Evolutionary conservation across 2,113 vertebrate genomes (phyloP).

Genomic region (Lanius collurio): DNA sequence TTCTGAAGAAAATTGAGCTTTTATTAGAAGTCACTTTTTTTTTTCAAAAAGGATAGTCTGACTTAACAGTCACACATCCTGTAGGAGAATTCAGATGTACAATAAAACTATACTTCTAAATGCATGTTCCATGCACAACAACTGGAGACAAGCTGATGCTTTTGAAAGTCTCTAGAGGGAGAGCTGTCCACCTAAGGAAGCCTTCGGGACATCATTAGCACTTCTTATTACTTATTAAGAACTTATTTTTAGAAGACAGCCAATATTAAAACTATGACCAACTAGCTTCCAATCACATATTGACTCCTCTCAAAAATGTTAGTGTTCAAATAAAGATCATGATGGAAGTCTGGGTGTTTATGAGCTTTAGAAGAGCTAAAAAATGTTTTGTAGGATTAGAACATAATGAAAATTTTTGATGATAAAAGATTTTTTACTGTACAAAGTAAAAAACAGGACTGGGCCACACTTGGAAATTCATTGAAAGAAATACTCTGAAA

Average conservation of each 20-base stretch:
- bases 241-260: background rate
- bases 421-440: background rate
- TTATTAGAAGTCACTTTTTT: background rate
- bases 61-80: background rate
- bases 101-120: background rate
- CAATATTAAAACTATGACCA: background rate
- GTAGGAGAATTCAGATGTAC: background rate
- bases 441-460: background rate
- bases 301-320: background rate
- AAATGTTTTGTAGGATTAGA: background rate
- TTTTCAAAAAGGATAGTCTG: background rate
- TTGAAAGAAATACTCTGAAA: background rate
- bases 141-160: background rate
- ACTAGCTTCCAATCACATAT: background rate
- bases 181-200: background rate
- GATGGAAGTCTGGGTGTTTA: background rate
- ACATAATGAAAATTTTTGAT: background rate
- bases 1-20: background rate
- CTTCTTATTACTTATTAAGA: background rate
- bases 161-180: background rate
- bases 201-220: background rate
- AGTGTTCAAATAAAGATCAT: accelerated
- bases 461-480: background rate
- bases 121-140: background rate
- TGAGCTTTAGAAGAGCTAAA: background rate